phyloP scores from a whole-genome alignment of 2,113 vertebrate genomes.

The Corynorhinus townsendii region DNA sequence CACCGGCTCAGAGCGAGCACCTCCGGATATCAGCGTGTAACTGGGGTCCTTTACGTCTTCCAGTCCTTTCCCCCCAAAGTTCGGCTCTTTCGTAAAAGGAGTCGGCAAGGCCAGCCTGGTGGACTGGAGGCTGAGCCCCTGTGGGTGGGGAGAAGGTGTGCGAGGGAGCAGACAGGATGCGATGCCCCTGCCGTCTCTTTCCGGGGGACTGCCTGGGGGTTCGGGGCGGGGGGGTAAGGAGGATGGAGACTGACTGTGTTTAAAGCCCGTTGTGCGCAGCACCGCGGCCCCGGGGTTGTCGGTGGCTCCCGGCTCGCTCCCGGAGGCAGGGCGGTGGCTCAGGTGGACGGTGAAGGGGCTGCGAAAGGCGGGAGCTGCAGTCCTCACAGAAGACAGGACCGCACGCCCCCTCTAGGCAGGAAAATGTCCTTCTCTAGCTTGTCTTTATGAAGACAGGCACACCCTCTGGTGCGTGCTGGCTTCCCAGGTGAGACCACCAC shows the following conservation, averaged over 20 bases:
- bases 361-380: rapidly evolving
- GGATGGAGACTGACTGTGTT: not conserved
- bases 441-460: not conserved
- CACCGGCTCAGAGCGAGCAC: not conserved
- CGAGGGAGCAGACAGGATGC: rapidly evolving
- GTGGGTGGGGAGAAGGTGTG: rapidly evolving
- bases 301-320: not conserved
- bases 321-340: not conserved
- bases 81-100: not conserved
- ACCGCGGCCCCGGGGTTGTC: not conserved
- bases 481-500: rapidly evolving
- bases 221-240: no score
- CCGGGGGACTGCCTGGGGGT: not conserved
- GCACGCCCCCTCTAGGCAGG: rapidly evolving
- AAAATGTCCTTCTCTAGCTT: not conserved
- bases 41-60: not conserved
- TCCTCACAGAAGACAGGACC: not conserved
- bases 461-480: rapidly evolving
- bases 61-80: not conserved
- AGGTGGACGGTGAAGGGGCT: rapidly evolving
- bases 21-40: not conserved
- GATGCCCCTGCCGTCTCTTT: rapidly evolving
- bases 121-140: rapidly evolving
- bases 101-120: not conserved
- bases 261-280: no score